Conservation (phyloP, 2,113 vertebrate genomes). For the Calonectris borealis region DNA sequence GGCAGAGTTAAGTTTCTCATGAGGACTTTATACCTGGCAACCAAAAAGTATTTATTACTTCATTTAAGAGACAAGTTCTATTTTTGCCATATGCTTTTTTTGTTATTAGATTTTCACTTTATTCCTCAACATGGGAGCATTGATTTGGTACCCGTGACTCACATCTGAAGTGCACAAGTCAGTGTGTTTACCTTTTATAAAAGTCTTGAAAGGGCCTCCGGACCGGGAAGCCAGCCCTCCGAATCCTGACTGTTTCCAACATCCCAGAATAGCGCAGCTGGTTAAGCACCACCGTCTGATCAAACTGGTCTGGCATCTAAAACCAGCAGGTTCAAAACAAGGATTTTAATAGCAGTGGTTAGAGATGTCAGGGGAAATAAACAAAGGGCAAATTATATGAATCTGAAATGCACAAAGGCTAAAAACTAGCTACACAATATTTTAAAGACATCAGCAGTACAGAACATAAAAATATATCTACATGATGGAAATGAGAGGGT, state of each 20-base stretch:
- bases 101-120: not conserved
- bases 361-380: not conserved
- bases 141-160: not conserved
- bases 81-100: not conserved
- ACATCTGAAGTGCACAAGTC: not conserved
- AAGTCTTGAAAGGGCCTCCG: conserved; percentile 92
- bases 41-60: not conserved
- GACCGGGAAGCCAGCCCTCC: conserved; percentile 89
- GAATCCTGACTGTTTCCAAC: conserved; percentile 95
- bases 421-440: not conserved
- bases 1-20: conserved; percentile 76
- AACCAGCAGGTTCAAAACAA: not conserved
- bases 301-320: conserved; percentile 95
- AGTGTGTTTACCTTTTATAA: conserved; percentile 82
- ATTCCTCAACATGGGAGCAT: not conserved
- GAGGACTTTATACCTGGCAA: conserved; percentile 86
- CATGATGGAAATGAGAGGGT: not conserved
- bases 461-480: not conserved
- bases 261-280: conserved; percentile 97
- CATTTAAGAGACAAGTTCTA: not conserved
- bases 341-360: not conserved
- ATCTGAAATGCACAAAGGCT: not conserved
- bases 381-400: not conserved
- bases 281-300: conserved; percentile 93
- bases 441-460: not conserved